Base-by-base conservation (phyloP, 2,797 vertebrate species). In the Sebastiscus tertius region DNA sequence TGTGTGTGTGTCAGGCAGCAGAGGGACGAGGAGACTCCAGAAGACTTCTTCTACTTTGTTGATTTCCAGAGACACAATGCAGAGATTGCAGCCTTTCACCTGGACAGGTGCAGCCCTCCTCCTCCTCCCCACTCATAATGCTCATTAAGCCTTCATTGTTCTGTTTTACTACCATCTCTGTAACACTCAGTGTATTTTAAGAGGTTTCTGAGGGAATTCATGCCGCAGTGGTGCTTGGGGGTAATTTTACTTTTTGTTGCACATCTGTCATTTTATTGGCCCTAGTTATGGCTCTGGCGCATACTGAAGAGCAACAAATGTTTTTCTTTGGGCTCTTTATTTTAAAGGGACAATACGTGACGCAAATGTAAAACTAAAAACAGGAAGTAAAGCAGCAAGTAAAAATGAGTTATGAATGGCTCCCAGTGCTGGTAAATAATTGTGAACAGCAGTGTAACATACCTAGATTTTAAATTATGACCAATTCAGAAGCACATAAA, bases 21-120 rank as follows among this genome's bases (percentile, higher is more conserved):
- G 85, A 96, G 98, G 0, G 95, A 98, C 0, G 96, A 98, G 5
- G 97, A 98, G 93, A 99, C 98, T 0, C 97, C 98, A 0, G 97
- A 94, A 27, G 96, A 99, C 59, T 94, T 97, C 42, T 99, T 99
- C 93, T 99, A 99, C 81, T 99, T 99, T 8, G 95, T 99, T 0
- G 98, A 99, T 88, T 96, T 97, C 72, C 98, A 99, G 94, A 95
- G 98, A 87, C 98, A 99, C 95, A 99, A 99, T 0, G 98, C 98
- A 0, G 98, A 99, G 95, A 98, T 99, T 0, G 98, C 98, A 0
- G 97, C 98, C 29, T 99, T 99, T 88, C 98, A 99, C 89, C 96
- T 99, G 66, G 98, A 99, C 97, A 97, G 98, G 98, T 99, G 91
- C 70, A 22, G 22, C 58, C 24, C n/a, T 14, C 22, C 59, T 22